phyloP scores from a whole-genome alignment of 2,113 vertebrate genomes.

The Corydoras maculifer region DNA sequence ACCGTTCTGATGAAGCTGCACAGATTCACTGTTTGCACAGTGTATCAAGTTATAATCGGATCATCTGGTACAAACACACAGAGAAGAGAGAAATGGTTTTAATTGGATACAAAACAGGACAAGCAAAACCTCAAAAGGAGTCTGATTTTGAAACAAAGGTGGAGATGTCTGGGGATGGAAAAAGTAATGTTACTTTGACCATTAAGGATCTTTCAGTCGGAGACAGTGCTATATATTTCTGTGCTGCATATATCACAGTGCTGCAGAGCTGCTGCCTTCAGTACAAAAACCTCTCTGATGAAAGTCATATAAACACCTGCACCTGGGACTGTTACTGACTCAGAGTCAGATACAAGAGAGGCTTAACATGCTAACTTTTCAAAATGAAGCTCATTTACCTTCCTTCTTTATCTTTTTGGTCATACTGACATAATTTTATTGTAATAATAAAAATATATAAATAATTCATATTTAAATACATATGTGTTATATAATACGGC shows the following conservation, averaged over 20 bases:
- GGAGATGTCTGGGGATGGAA: neutral
- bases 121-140: neutral
- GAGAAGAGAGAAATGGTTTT: neutral
- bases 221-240: neutral
- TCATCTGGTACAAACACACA: conserved; percentile 3
- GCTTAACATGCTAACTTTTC: too few relatives aligned
- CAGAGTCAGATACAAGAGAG: too few relatives aligned
- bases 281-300: neutral
- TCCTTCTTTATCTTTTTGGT: too few relatives aligned
- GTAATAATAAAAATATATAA: too few relatives aligned
- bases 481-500: too few relatives aligned
- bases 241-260: neutral
- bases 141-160: neutral
- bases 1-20: neutral
- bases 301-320: neutral
- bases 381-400: too few relatives aligned
- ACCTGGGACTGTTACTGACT: neutral
- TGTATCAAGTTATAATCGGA: neutral
- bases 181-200: neutral
- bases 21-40: neutral
- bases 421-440: too few relatives aligned
- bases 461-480: too few relatives aligned
- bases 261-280: neutral
- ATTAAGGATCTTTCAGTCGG: neutral
- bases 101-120: conserved; percentile 7